Conservation (phyloP, 2,888 invertebrate genomes). For the Neoascia interrupta region DNA sequence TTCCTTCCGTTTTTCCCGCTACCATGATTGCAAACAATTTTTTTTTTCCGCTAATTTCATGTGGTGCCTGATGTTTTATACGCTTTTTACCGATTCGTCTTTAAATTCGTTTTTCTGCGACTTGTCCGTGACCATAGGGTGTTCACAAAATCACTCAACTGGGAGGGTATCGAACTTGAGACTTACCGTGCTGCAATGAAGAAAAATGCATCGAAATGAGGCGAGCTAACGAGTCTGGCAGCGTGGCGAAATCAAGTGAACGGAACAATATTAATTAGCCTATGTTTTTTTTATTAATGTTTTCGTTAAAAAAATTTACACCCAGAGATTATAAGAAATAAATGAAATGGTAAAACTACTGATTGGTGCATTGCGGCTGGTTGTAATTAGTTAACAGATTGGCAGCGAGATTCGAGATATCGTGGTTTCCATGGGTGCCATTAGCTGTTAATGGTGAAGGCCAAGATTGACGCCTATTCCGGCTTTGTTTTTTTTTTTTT, state of each 20-base stretch:
- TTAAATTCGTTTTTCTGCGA: conserved; percentile 71
- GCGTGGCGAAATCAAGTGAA: conserved; percentile 29
- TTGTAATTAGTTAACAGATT: no score
- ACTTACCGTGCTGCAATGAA: conserved; percentile 79
- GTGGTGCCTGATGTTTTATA: conserved; percentile 30
- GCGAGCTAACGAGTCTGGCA: conserved; percentile 78
- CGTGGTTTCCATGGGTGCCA: conserved; percentile 18
- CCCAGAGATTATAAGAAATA: no score
- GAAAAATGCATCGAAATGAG: conserved; percentile 75
- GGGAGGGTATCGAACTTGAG: conserved; percentile 85
- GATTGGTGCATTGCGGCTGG: conserved; percentile 23
- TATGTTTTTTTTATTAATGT: conserved; percentile 12
- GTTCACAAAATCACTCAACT: conserved; percentile 80
- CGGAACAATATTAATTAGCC: conserved; percentile 30
- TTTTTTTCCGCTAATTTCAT: conserved; percentile 35
- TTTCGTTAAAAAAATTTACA: neutral
- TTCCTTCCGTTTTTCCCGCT: neutral
- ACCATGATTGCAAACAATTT: neutral
- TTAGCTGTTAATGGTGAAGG: conserved; percentile 27
- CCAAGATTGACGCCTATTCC: conserved; percentile 5
- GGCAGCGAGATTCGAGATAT: conserved; percentile 14
- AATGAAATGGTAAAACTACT: conserved; percentile 16
- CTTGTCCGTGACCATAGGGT: conserved; percentile 76
- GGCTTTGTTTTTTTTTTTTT: neutral
- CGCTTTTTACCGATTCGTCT: conserved; percentile 21